Evolutionary conservation across 2,888 invertebrate genomes (phyloP).

Genomic region (Steinernema hermaphroditum): DNA sequence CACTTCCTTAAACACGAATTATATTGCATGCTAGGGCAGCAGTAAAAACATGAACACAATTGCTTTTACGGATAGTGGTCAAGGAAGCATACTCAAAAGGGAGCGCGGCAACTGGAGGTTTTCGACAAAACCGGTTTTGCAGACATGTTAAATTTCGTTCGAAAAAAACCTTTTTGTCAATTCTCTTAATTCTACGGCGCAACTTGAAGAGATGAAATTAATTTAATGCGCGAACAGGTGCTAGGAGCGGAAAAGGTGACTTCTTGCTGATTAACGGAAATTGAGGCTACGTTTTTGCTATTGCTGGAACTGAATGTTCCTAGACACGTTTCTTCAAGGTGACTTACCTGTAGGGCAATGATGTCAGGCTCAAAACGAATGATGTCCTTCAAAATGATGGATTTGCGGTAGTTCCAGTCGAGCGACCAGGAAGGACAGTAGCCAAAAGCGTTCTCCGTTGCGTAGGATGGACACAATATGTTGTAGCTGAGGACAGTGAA

Average conservation of each 20-base stretch:
- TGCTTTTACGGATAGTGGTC: background rate
- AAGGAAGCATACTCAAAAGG: background rate
- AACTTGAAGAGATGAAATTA: too few species aligned
- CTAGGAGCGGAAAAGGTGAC: too few species aligned
- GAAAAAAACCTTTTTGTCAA: background rate
- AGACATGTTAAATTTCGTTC: background rate
- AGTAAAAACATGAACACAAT: background rate
- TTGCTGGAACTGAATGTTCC: too few species aligned
- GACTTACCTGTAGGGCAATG: conserved; percentile 78
- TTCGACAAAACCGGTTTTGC: conserved; percentile 7
- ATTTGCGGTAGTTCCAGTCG: conserved; percentile 97
- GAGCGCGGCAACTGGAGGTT: background rate
- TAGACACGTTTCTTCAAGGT: too few species aligned
- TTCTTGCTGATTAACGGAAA: too few species aligned
- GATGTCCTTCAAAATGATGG: conserved; percentile 89
- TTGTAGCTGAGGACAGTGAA: conserved; percentile 99
- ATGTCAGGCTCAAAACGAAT: conserved; percentile 94
- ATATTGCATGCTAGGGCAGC: too few species aligned
- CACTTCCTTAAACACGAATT: conserved; percentile 78
- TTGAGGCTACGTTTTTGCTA: too few species aligned
- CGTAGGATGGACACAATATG: conserved; percentile 97
- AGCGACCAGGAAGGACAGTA: conserved; percentile 99
- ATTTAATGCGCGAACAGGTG: too few species aligned
- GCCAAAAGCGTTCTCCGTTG: conserved; percentile 94
- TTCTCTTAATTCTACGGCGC: background rate